Conservation (phyloP, 1,140 invertebrate genomes). For the Eupristina koningsbergeri region DNA sequence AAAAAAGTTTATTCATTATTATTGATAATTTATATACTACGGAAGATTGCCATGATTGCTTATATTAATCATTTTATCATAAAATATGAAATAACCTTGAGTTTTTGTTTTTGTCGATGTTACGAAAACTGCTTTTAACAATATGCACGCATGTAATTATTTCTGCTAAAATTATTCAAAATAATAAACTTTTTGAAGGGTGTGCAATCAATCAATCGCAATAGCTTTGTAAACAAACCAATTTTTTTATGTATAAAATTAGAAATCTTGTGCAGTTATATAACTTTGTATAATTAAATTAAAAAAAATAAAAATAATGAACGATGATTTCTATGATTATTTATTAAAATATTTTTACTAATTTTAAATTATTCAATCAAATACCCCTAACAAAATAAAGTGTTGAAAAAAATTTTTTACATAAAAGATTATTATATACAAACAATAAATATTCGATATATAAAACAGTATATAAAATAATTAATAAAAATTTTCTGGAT, state of each 20-base stretch:
- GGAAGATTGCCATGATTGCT: background rate
- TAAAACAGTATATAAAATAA: too few relatives aligned
- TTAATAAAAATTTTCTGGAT: too few relatives aligned
- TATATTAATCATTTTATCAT: slow-evolving; percentile 26
- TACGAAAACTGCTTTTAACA: background rate
- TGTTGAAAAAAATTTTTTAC: too few relatives aligned
- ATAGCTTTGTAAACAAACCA: too few relatives aligned
- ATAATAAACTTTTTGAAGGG: background rate
- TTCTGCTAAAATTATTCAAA: background rate
- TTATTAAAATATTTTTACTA: background rate
- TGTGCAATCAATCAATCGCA: too few relatives aligned
- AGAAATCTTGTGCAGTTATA: background rate
- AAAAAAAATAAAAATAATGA: too few relatives aligned
- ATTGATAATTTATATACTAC: slow-evolving; percentile 13
- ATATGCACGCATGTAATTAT: background rate
- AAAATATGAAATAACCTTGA: too few relatives aligned
- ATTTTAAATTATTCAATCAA: background rate
- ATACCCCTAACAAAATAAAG: too few relatives aligned
- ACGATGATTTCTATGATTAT: background rate
- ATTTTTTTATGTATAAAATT: too few relatives aligned
- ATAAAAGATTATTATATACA: too few relatives aligned
- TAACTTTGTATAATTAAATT: background rate
- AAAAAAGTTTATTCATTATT: slow-evolving; percentile 13
- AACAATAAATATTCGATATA: too few relatives aligned
- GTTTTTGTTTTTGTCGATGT: background rate